These are phyloP conservation scores for Mesocentrotus franciscanus DNA, from an alignment of 53 echinoderm and acorn worm species.

Conservation along the genomic window DNA sequence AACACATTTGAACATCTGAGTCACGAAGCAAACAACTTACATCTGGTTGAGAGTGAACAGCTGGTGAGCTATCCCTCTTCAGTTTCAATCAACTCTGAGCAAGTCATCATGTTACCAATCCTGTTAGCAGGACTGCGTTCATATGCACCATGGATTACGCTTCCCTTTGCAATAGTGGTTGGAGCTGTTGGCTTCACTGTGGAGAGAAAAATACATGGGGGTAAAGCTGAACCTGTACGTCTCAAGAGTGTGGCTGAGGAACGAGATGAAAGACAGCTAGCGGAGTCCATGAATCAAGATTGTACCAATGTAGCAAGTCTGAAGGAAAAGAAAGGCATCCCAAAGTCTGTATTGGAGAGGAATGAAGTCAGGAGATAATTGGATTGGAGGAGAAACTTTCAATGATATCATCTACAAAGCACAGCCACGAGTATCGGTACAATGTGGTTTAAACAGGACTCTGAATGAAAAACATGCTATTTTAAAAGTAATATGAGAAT, in stretches of 20 bases:
- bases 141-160: conserved; percentile 92
- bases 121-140: conserved; percentile 87
- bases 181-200: conserved; percentile 91
- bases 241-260: conserved; percentile 83
- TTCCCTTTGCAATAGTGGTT: conserved; percentile 88
- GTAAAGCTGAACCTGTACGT: conserved; percentile 67
- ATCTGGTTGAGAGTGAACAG: not conserved
- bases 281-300: conserved; percentile 73
- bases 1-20: not conserved
- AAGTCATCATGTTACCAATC: conserved; percentile 85
- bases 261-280: conserved; percentile 87
- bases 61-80: not conserved
- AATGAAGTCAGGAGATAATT: conserved; percentile 64
- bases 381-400: not conserved
- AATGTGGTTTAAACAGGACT: not conserved
- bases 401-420: not conserved
- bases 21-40: not conserved
- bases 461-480: not conserved
- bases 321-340: conserved; percentile 88
- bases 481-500: not conserved
- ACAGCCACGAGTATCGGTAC: not conserved
- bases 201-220: conserved; percentile 81
- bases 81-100: not conserved
- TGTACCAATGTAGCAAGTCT: conserved; percentile 88
- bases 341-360: conserved; percentile 81